Conservation (phyloP, 2,888 invertebrate species). For the Chromoteleia sp. region DNA sequence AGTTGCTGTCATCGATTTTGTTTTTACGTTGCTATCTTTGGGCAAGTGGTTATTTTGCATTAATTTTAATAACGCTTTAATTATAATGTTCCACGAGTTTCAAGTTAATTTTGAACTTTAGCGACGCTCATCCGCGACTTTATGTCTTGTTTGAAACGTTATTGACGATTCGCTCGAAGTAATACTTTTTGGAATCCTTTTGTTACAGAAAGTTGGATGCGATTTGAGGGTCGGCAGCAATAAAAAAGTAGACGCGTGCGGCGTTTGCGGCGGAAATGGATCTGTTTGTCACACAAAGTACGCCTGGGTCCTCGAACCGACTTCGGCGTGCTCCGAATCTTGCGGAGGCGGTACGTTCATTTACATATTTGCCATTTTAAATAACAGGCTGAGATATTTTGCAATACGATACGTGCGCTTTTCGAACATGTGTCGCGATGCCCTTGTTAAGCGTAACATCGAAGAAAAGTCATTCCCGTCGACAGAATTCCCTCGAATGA, state of each 20-base stretch:
- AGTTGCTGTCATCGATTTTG: background rate
- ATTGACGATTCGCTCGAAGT: conserved; percentile 34
- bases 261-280: conserved; percentile 96
- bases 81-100: background rate
- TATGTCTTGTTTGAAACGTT: conserved; percentile 17
- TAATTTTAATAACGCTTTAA: too few species aligned
- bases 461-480: conserved; percentile 3
- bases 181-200: too few species aligned
- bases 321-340: conserved; percentile 94
- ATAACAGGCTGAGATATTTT: conserved; percentile 51
- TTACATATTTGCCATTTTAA: conserved; percentile 70
- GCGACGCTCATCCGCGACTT: background rate
- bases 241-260: conserved; percentile 93
- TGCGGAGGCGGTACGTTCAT: conserved; percentile 95
- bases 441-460: conserved; percentile 1
- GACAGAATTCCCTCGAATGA: conserved; percentile 3
- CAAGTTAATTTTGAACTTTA: background rate
- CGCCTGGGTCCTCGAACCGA: conserved; percentile 94
- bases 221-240: conserved; percentile 95
- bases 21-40: too few species aligned
- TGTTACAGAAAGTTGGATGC: conserved; percentile 94
- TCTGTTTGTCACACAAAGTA: conserved; percentile 94
- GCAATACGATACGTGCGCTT: conserved; percentile 43
- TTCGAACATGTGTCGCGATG: conserved; percentile 4
- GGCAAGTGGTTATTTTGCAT: too few species aligned